phyloP scores from a whole-genome alignment of 2,888 invertebrate genomes.

The Caenorhabditis sp. region DNA sequence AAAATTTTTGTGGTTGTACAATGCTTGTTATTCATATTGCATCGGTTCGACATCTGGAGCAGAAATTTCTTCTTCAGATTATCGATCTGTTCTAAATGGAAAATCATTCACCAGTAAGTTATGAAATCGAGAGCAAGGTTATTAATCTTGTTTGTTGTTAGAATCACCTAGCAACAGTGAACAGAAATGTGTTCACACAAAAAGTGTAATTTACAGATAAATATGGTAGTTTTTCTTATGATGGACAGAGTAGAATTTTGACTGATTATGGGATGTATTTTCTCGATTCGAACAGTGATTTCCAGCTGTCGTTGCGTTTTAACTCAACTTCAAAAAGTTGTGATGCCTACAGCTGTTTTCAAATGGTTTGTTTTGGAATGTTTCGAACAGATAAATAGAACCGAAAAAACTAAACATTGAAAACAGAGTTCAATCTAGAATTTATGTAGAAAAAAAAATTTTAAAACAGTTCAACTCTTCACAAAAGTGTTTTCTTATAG shows the following conservation, averaged over 20 bases:
- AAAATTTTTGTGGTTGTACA: slow-evolving; percentile 21
- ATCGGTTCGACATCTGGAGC: slow-evolving; percentile 24
- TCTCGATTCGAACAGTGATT: slow-evolving; percentile 1
- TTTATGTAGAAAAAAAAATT: too few species aligned
- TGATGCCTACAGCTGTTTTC: slow-evolving; percentile 30
- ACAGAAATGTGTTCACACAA: too few species aligned
- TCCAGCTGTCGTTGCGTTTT: slow-evolving; percentile 12
- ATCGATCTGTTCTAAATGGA: slow-evolving; percentile 20
- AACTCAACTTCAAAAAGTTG: slow-evolving; percentile 19
- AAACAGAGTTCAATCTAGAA: too few species aligned
- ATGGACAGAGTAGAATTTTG: slow-evolving; percentile 9
- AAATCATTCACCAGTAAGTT: slow-evolving; percentile 21
- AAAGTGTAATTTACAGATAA: too few species aligned
- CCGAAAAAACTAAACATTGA: too few species aligned
- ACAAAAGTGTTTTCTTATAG: not conserved
- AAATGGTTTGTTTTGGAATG: slow-evolving; percentile 12
- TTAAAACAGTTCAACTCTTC: too few species aligned
- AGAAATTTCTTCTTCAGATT: slow-evolving; percentile 16
- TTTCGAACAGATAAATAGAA: too few species aligned
- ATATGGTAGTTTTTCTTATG: slow-evolving; percentile 27
- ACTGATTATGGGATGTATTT: slow-evolving; percentile 26
- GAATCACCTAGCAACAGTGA: too few species aligned
- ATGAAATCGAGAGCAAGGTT: too few species aligned
- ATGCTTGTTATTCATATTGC: slow-evolving; percentile 39
- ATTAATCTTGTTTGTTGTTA: not conserved